A percentile compares a stretch with the other conserved stretches of the same genome.
Evolutionary conservation across 2,888 invertebrate genomes (phyloP).

Genomic region (Dryocosmus kuriphilus): DNA sequence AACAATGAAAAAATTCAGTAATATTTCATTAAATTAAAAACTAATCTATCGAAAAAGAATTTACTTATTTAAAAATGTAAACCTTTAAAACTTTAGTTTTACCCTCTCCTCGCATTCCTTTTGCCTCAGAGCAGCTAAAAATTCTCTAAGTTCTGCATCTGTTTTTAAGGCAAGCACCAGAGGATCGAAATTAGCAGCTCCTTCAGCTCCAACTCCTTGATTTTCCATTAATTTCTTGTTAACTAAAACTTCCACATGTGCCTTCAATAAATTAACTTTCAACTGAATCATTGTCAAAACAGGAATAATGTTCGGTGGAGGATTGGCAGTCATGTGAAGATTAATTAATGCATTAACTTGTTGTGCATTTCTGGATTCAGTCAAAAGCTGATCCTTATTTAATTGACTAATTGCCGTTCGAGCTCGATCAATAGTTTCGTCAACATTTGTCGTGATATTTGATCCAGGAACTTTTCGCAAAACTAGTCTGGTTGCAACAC

Average conservation of each 20-base stretch:
- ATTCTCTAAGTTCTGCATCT: constrained; percentile 69
- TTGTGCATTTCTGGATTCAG: constrained; percentile 67
- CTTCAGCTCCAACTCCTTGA: constrained; percentile 49
- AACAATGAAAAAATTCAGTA: too few relatives aligned
- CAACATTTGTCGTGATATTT: constrained; percentile 65
- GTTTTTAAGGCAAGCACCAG: constrained; percentile 58
- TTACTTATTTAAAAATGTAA: too few relatives aligned
- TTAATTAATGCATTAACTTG: constrained; percentile 71
- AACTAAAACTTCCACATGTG: constrained; percentile 66
- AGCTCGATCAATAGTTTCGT: constrained; percentile 69
- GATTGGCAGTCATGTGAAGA: constrained; percentile 69
- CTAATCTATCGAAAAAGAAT: too few relatives aligned
- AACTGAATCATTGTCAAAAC: constrained; percentile 70
- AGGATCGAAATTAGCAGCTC: constrained; percentile 19
- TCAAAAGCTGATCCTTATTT: constrained; percentile 69
- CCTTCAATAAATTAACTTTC: constrained; percentile 71
- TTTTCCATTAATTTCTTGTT: constrained; percentile 51
- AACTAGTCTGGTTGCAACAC: constrained; percentile 69
- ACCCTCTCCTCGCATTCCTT: constrained; percentile 72
- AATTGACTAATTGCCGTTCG: constrained; percentile 61
- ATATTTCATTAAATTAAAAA: too few relatives aligned
- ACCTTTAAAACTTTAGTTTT: constrained; percentile 50
- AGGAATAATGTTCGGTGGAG: constrained; percentile 67
- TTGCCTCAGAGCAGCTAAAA: constrained; percentile 64
- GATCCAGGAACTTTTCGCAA: constrained; percentile 69